phyloP scores from a whole-genome alignment of 92 coral and sea anemone genomes.

The Epizoanthus scotinus region DNA sequence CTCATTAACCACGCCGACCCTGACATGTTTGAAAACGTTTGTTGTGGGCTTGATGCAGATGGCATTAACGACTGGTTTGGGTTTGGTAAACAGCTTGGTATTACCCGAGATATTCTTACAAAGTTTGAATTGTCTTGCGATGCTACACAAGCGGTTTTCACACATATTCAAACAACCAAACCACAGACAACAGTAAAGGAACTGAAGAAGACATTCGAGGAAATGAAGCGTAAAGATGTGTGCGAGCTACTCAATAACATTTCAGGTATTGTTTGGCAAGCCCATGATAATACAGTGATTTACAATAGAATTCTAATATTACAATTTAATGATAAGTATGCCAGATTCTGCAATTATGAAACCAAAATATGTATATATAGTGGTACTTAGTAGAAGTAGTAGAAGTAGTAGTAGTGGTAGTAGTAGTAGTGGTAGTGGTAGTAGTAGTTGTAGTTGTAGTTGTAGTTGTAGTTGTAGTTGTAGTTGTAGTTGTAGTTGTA shows the following conservation, averaged over 20 bases:
- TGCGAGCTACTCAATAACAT: background rate
- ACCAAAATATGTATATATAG: too few species aligned
- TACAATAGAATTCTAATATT: background rate
- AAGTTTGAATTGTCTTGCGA: background rate
- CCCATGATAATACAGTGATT: too few species aligned
- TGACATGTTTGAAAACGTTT: conserved; percentile 8
- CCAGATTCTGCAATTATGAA: too few species aligned
- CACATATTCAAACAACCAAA: background rate
- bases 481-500: too few species aligned
- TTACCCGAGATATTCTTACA: background rate
- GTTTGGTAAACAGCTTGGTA: conserved; percentile 11
- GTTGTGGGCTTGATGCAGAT: conserved; percentile 5
- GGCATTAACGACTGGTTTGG: background rate
- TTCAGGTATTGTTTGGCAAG: background rate
- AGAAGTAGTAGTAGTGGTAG: too few species aligned
- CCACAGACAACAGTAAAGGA: conserved; percentile 12
- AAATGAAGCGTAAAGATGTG: background rate
- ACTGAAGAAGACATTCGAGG: background rate
- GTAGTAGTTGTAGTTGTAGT: too few species aligned
- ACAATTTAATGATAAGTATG: background rate
- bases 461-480: too few species aligned
- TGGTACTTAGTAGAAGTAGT: too few species aligned
- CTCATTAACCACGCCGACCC: background rate
- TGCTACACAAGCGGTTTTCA: conserved; percentile 19
- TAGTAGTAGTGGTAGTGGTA: too few species aligned